A percentile compares a stretch with the other conserved stretches of the same genome.
Conservation (phyloP, 2,113 vertebrate species). For the Charadrius vociferus region DNA sequence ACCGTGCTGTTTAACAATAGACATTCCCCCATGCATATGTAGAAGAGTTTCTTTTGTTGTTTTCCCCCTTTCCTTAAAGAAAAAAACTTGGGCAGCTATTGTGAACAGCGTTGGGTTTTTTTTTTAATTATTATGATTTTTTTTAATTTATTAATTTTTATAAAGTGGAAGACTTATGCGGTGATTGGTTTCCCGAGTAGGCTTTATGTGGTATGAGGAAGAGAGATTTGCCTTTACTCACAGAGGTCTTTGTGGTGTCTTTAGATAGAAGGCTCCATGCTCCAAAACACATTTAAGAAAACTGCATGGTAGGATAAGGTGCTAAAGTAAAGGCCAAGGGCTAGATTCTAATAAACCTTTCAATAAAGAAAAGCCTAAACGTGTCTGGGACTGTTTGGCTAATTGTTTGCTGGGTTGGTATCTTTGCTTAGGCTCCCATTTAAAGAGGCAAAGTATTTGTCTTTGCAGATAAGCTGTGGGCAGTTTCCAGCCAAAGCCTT, state of each 20-base stretch:
- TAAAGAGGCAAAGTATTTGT: background rate
- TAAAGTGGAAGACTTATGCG: background rate
- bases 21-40: rapidly evolving
- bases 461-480: background rate
- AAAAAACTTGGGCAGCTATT: too few relatives aligned
- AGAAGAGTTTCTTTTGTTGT: background rate
- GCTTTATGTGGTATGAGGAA: background rate
- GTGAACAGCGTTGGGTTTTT: too few relatives aligned
- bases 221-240: background rate
- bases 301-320: background rate
- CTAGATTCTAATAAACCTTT: background rate
- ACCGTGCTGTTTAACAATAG: background rate
- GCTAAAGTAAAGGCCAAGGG: background rate
- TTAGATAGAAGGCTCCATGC: background rate
- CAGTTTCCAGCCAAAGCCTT: background rate
- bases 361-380: background rate
- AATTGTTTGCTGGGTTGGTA: background rate
- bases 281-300: background rate
- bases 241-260: background rate
- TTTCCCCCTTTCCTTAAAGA: background rate
- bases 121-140: background rate
- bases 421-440: background rate
- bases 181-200: background rate
- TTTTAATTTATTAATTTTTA: background rate
- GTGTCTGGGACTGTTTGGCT: background rate